A percentile compares a stretch with the other conserved stretches of the same genome.
phyloP scores from a whole-genome alignment of 2,888 invertebrate genomes.

The Litoditis marina region DNA sequence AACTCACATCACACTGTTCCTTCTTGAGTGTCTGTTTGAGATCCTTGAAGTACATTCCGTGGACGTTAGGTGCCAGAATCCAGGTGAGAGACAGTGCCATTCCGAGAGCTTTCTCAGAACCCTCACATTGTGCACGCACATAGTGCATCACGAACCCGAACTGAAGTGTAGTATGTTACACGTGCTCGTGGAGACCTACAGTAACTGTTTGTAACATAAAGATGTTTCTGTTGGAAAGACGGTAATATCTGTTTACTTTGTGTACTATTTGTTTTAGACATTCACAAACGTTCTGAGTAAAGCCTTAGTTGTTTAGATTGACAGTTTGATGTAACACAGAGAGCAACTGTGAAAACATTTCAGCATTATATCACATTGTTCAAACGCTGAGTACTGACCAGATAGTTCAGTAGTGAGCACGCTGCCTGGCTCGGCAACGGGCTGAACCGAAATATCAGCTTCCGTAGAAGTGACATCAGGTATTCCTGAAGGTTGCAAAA shows the following conservation, averaged over 20 bases:
- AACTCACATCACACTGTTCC: conserved; percentile 87
- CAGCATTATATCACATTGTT: neutral
- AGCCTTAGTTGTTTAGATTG: too few species aligned
- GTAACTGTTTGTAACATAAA: too few species aligned
- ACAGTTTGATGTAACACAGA: too few species aligned
- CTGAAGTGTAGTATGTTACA: too few species aligned
- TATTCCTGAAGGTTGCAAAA: conserved; percentile 81
- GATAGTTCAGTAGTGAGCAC: conserved; percentile 94
- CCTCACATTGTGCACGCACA: conserved; percentile 90
- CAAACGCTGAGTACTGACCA: conserved; percentile 70
- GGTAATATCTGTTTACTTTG: too few species aligned
- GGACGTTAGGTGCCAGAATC: conserved; percentile 97
- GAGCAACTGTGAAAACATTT: too few species aligned
- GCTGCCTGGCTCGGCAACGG: conserved; percentile 78
- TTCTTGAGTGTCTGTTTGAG: conserved; percentile 95
- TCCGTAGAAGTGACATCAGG: conserved; percentile 85
- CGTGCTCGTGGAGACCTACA: too few species aligned
- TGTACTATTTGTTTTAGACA: too few species aligned
- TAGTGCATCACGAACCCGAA: conserved; percentile 99
- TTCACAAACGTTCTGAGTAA: too few species aligned
- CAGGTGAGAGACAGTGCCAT: conserved; percentile 90
- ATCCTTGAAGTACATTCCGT: conserved; percentile 99
- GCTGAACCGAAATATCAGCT: conserved; percentile 74
- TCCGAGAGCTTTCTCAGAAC: conserved; percentile 76
- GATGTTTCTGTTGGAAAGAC: too few species aligned